Conservation (phyloP, 2,888 invertebrate genomes). For the Chloroclystis v-ata region DNA sequence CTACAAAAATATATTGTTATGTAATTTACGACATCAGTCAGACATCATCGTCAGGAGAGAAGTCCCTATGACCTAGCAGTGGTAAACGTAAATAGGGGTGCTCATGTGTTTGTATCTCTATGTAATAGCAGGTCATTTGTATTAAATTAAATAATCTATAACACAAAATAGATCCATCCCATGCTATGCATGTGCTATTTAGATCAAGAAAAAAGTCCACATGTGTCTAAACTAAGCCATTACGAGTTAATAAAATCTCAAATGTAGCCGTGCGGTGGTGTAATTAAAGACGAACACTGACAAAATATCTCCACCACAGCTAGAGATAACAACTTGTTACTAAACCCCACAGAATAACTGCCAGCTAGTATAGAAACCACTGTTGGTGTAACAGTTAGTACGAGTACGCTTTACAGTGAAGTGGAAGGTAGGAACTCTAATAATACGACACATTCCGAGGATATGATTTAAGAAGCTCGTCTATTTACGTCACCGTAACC, state of each 20-base stretch:
- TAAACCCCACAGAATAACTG: no score
- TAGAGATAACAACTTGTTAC: no score
- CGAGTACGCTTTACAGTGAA: no score
- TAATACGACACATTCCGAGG: conserved; percentile 21
- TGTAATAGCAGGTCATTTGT: not conserved
- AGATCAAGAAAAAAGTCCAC: conserved; percentile 11
- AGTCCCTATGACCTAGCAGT: no score
- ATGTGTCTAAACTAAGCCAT: conserved; percentile 10
- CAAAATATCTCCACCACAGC: conserved; percentile 29
- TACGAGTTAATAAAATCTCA: conserved; percentile 16
- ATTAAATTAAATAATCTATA: not conserved
- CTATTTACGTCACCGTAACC: conserved; percentile 27
- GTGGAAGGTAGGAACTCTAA: conserved; percentile 16
- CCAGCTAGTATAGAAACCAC: no score
- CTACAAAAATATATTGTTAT: no score
- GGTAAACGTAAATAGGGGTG: no score
- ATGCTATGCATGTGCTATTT: conserved; percentile 8
- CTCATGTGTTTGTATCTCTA: no score
- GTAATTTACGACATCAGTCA: no score
- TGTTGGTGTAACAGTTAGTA: conserved; percentile 3
- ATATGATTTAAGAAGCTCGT: conserved; percentile 26
- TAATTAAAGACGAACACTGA: conserved; percentile 29
- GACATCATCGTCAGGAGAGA: no score
- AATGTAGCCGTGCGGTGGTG: conserved; percentile 20
- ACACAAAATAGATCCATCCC: not conserved